Base-by-base conservation (phyloP, 2,888 invertebrate genomes). In the Sphinx pinastri region DNA sequence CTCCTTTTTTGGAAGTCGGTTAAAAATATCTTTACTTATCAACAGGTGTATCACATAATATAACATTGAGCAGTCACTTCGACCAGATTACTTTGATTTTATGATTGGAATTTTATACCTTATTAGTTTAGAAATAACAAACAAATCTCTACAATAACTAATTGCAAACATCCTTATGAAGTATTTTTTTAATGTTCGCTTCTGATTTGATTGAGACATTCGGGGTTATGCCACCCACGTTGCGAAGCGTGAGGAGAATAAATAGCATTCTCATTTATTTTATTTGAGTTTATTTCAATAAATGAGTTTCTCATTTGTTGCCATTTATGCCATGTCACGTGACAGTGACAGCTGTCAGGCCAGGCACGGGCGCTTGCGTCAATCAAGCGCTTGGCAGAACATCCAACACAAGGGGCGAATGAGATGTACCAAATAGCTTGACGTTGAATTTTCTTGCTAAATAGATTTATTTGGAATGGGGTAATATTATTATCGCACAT, bases 321-420 rank as follows among this genome's bases (percentile, higher is more conserved):
- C 76, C 73, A 75, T 78, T 79, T 74, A 74, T 76, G 76, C 74
- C 75, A 77, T 78, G 85, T 79, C 84, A 82, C 78, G 81, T 87
- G 87, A 80, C 83, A 80, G 19, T 82, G 87, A 84, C 88, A 87
- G 83, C 80, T 78, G 79, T 81, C 81, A 55, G 55, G 55, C 76
- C 77, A 77, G 83, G 77, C 79, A 79, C 82, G 82, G 81, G 84
- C 76, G 82, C 75, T 80, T 80, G 75, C 79, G 83, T 86, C 86
- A 84, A 79, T 87, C 87, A 83, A 75, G 63, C 74, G 73, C 76
- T 71, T 57, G 68, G 70, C 70, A 70, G 58, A 52, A n/a, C 60
- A 52, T 45, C 52, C 60, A 58, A 68, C 57, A 51, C 58, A 69
- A 69, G 60, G 73, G 75, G 76, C 74, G 73, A 73, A 77, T 74